phyloP scores from a whole-genome alignment of 2,888 invertebrate species.

The Tortrix viridana region DNA sequence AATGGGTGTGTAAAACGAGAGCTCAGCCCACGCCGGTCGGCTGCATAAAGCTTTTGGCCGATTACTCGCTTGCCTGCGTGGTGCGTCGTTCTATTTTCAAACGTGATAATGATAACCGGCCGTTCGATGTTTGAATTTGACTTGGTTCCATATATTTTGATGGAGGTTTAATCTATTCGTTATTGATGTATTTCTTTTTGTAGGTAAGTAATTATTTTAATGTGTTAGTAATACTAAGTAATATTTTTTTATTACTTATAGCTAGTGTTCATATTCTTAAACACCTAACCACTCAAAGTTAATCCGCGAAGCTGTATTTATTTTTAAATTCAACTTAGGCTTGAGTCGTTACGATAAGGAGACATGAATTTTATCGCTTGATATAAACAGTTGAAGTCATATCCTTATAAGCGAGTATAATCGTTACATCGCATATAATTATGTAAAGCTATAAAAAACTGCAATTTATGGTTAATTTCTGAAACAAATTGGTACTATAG shows the following conservation, averaged over 20 bases:
- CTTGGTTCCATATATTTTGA: constrained; percentile 25
- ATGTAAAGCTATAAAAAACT: background rate
- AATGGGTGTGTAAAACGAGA: constrained; percentile 67
- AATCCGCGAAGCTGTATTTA: background rate
- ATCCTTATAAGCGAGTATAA: background rate
- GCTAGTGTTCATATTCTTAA: too few species aligned
- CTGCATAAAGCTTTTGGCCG: constrained; percentile 77
- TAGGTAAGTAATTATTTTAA: background rate
- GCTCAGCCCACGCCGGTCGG: constrained; percentile 62
- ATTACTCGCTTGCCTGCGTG: constrained; percentile 78
- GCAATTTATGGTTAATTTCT: background rate
- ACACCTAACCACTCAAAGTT: background rate
- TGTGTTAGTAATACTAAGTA: background rate
- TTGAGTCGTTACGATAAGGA: background rate
- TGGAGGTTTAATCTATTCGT: background rate
- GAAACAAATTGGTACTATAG: too few species aligned
- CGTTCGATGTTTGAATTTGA: constrained; percentile 39
- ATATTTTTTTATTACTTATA: background rate
- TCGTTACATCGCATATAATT: background rate
- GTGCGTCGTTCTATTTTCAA: constrained; percentile 82
- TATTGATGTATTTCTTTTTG: background rate
- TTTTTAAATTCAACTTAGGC: background rate
- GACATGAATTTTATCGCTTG: constrained; percentile 9
- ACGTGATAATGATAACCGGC: constrained; percentile 81
- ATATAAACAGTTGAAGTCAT: constrained; percentile 2